Base-by-base conservation (phyloP, 1,140 invertebrate species). In the Vanessa tameamea region DNA sequence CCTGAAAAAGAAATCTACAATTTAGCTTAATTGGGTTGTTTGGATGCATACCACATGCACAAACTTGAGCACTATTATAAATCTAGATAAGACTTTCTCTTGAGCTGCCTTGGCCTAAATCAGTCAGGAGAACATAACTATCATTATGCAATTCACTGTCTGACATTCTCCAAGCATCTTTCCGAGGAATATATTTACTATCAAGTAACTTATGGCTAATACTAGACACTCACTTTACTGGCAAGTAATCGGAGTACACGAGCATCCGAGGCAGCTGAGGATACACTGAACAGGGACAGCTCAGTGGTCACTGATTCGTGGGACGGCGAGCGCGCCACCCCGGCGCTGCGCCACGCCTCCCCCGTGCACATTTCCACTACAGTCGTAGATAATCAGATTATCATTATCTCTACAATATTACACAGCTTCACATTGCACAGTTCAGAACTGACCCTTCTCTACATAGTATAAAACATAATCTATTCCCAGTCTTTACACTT, bases 251-350 rank as follows among this genome's bases (percentile, higher is more conserved):
- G 91, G 3, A 94, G 91, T 13, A 90, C 89, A 68, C 94, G 93
- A 3, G 93, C 92, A 68, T 96, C 95, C 6, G 95, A 95, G 0
- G 95, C 95, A 3, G 95, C 94, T 5, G 96, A 97, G 1, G 96
- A 97, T 8, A 97, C 95, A 55, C 96, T 97, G 87, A 97, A 96
- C 66, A 97, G 90, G 0, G 96, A 97, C 47, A 97, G 87, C 85
- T 97, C 96, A 3, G 96, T 97, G 8, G 96, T 96, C 76, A 97
- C 96, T 16, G 95, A 96, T 89, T 97, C 97, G 86, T 96, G 96
- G 48, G 96, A 97, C 3, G 97, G 96, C 8, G 96, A 97, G 23
- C 96, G 94, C 20, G 96, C 93, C 90, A 97, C 96, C n/a, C 95
- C 88, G 6, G 78, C 95, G 7, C 95, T 82, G 12, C 87, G 78